Percentiles rank a stretch among this genome's conserved stretches.
phyloP scores from a whole-genome alignment of 2,888 invertebrate genomes.

The Stenotaenia linearis region DNA sequence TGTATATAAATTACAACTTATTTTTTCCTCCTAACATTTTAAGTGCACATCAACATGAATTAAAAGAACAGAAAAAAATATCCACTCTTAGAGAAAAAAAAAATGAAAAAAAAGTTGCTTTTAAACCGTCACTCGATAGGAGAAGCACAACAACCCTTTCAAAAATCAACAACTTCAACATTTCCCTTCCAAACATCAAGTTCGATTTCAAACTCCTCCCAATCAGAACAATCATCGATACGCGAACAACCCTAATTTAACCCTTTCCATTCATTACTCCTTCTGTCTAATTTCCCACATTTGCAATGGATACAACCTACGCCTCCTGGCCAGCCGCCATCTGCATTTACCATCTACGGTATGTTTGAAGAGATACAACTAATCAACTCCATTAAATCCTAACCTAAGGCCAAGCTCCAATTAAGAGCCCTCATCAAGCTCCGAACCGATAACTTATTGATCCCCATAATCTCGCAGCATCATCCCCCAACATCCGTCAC shows the following conservation, averaged over 20 bases:
- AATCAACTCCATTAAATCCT: constrained; percentile 14
- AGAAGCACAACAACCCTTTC: neutral
- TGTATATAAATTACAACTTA: constrained; percentile 12
- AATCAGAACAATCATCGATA: constrained; percentile 2
- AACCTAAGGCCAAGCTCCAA: constrained; percentile 12
- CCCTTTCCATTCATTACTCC: neutral
- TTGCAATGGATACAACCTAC: neutral
- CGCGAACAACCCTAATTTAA: constrained; percentile 1
- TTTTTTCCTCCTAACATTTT: neutral
- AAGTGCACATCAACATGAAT: constrained; percentile 19
- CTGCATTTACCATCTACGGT: constrained; percentile 7
- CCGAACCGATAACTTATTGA: constrained; percentile 8
- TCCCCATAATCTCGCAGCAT: constrained; percentile 11
- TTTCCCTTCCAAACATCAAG: neutral
- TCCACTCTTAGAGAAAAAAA: neutral
- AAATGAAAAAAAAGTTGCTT: neutral
- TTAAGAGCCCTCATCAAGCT: constrained; percentile 10
- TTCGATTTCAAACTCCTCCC: constrained; percentile 16
- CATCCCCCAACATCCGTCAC: neutral
- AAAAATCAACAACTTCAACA: neutral
- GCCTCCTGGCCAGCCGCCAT: constrained; percentile 14
- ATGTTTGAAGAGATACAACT: constrained; percentile 13
- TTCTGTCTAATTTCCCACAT: constrained; percentile 15
- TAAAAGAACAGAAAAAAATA: neutral
- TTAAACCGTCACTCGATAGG: neutral